Percentiles rank a stretch among this genome's conserved stretches.
Conservation (phyloP, 1,140 invertebrate genomes). For the Calosoma granatense region DNA sequence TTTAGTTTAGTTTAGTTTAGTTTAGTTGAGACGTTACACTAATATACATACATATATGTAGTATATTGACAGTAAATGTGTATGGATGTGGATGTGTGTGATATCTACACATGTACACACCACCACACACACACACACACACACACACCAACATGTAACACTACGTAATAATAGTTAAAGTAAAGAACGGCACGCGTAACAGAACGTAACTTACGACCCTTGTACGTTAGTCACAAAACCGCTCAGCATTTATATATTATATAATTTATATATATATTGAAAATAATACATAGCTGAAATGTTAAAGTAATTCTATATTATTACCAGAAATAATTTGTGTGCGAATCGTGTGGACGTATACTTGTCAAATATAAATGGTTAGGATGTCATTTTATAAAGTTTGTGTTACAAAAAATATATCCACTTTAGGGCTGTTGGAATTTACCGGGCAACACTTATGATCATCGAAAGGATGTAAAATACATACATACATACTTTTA, state of each 20-base stretch:
- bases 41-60: too few species aligned
- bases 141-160: too few species aligned
- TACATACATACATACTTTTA: not conserved
- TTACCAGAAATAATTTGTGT: conserved; percentile 20
- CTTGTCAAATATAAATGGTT: conserved; percentile 21
- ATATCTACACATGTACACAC: too few species aligned
- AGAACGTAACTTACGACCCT: conserved; percentile 27
- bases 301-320: conserved; percentile 31
- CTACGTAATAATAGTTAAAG: not conserved
- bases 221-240: conserved; percentile 24
- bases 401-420: conserved; percentile 19
- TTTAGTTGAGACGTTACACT: too few species aligned
- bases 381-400: conserved; percentile 21
- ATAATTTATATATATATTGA: conserved; percentile 10
- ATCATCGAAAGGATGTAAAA: conserved; percentile 2
- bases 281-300: conserved; percentile 25
- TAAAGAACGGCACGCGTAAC: not conserved
- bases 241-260: conserved; percentile 31
- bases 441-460: not conserved
- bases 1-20: too few species aligned
- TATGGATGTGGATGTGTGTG: too few species aligned
- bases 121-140: too few species aligned
- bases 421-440: conserved; percentile 25
- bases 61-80: too few species aligned
- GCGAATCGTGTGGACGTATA: conserved; percentile 27